Evolutionary conservation across 2,888 invertebrate species (phyloP), one percentile per base, ranked within the genome.

Genomic region (Agrochola litura): DNA sequence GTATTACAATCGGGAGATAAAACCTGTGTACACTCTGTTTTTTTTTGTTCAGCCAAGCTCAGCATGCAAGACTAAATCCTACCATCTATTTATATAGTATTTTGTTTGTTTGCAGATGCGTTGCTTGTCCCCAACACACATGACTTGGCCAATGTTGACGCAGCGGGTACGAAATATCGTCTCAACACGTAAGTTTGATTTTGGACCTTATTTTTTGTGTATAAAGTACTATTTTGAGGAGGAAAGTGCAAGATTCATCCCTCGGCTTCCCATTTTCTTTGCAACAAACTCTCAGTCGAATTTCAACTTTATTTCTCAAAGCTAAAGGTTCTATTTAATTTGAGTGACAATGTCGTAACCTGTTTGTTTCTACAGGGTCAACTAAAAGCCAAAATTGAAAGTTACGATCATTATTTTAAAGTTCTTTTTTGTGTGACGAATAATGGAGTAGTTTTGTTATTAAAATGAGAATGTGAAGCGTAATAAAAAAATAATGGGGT

Each of bases 31-130:
- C 10, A 37, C 25, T 72, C 58, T 43, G 1, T 68, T 58, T 70
- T 83, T 82, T 83, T 65, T 66, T 63, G 16, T 52, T 65, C 43
- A 52, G 3, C 63, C n/a, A 12, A 69, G 65, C 68, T 72, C 69
- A 60, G 41, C 14, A n/a, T 66, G 46, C 69, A 46, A 60, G 72
- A 49, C 22, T 68, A 72, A 75, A 84, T 79, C 63, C 63, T 8
- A 56, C 73, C 82, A 86, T 84, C 76, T 84, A 83, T 82, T n/a
- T n/a, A 79, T 82, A 85, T 88, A 56, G 88, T 85, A 89, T 89
- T 89, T 86, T 92, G 90, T 93, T 94, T 93, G 91, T 92, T 93
- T 92, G 87, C 95, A 95, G 95, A 94, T 92, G 93, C 94, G 81
- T 89, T 92, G 85, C 90, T 92, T 90, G 93, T 93, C 90, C 87